A percentile compares a stretch with the other conserved stretches of the same genome.
phyloP scores from a whole-genome alignment of 2,797 vertebrate species.

The Oreonectes daqikongensis region DNA sequence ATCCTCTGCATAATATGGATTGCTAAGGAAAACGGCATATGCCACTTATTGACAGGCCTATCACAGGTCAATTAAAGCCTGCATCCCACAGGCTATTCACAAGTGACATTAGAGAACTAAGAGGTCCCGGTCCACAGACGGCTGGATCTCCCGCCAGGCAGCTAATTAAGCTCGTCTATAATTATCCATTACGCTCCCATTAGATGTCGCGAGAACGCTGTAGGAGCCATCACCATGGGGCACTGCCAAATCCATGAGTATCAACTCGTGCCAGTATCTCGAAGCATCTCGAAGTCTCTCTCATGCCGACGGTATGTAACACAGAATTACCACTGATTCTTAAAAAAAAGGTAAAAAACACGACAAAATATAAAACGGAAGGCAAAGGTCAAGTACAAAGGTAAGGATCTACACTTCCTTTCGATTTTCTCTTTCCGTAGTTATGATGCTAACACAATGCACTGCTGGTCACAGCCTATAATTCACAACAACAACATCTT shows the following conservation, averaged over 20 bases:
- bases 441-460: slow-evolving; percentile 44
- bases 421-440: slow-evolving; percentile 30
- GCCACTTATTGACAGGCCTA: slow-evolving; percentile 39
- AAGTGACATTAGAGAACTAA: slow-evolving; percentile 50
- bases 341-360: slow-evolving; percentile 43
- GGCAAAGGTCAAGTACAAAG: slow-evolving; percentile 49
- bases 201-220: slow-evolving; percentile 18
- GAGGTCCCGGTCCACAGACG: slow-evolving; percentile 32
- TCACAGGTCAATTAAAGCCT: slow-evolving; percentile 51
- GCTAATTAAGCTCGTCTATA: slow-evolving; percentile 47
- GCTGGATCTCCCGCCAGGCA: slow-evolving; percentile 53
- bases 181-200: slow-evolving; percentile 30
- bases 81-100: slow-evolving; percentile 32
- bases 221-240: slow-evolving; percentile 19
- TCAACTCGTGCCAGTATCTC: slow-evolving; percentile 37
- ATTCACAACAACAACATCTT: slow-evolving; percentile 46
- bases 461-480: slow-evolving; percentile 39
- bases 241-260: slow-evolving; percentile 42
- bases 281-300: slow-evolving; percentile 54
- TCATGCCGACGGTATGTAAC: slow-evolving; percentile 45
- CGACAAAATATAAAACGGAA: slow-evolving; percentile 11
- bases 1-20: slow-evolving; percentile 63
- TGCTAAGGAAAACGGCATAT: slow-evolving; percentile 35
- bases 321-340: slow-evolving; percentile 45
- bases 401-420: slow-evolving; percentile 23